phyloP scores from a whole-genome alignment of 2,888 invertebrate species.

The Chesias legatella region DNA sequence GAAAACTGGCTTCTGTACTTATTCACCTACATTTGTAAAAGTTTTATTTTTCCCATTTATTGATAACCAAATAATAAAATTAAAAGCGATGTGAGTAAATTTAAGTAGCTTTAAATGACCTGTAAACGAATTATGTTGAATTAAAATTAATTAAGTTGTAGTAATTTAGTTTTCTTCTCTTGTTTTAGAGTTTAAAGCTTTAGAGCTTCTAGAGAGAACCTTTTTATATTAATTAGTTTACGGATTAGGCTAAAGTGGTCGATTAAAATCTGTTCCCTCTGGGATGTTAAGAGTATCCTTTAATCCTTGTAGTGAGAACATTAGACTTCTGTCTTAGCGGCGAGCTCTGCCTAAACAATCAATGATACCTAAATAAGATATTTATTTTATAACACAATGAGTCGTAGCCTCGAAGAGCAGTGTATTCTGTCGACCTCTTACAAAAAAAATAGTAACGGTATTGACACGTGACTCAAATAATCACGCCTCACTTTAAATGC shows the following conservation, averaged over 20 bases:
- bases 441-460: conserved; percentile 73
- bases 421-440: conserved; percentile 53
- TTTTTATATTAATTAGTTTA: no score
- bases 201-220: no score
- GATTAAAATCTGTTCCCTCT: no score
- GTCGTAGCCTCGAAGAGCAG: conserved; percentile 51
- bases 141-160: conserved; percentile 38
- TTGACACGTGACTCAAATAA: conserved; percentile 46
- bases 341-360: no score
- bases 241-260: no score
- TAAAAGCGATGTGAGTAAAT: conserved; percentile 2
- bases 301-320: no score
- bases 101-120: conserved; percentile 14
- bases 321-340: no score
- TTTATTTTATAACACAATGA: conserved; percentile 66
- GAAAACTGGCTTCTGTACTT: conserved; percentile 30
- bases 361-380: no score
- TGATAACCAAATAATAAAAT: conserved; percentile 10
- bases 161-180: conserved; percentile 14
- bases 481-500: conserved; percentile 25
- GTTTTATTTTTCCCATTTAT: neutral
- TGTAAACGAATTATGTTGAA: conserved; percentile 30
- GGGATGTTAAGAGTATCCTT: no score
- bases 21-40: conserved; percentile 13
- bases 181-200: no score